A percentile compares a stretch with the other conserved stretches of the same genome.
Conservation (phyloP, 2,888 invertebrate genomes). For the Lucinisca nassula region DNA sequence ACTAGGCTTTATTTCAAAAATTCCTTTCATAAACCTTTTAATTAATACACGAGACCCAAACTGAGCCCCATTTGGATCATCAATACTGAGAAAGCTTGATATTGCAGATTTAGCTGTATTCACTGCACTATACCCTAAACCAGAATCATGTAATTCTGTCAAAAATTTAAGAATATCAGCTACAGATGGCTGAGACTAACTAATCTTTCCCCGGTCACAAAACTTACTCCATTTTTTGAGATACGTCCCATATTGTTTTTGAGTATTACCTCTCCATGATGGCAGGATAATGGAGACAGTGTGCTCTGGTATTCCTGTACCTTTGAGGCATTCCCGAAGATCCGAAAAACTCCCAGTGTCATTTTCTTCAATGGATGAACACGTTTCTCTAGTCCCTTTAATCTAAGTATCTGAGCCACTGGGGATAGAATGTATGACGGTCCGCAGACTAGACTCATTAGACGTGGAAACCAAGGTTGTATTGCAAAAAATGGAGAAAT, state of each 20-base stretch:
- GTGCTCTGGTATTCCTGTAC: constrained; percentile 32
- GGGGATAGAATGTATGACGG: constrained; percentile 23
- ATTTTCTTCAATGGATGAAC: constrained; percentile 23
- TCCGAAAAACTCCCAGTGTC: constrained; percentile 36
- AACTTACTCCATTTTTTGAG: constrained; percentile 53
- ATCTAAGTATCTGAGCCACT: not conserved
- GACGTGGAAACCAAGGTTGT: constrained; percentile 60
- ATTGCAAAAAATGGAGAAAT: constrained; percentile 59
- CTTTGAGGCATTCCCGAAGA: constrained; percentile 44
- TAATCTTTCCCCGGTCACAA: constrained; percentile 40
- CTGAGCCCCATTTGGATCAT: not conserved
- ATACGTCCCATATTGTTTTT: constrained; percentile 56
- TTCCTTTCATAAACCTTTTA: constrained; percentile 62
- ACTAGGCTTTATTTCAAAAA: constrained; percentile 48
- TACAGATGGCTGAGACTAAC: constrained; percentile 57
- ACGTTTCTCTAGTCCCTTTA: not conserved
- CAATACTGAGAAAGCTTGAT: not conserved
- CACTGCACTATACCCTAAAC: constrained; percentile 45
- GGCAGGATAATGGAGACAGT: constrained; percentile 39
- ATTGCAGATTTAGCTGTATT: constrained; percentile 45
- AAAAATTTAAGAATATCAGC: constrained; percentile 34
- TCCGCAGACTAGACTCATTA: constrained; percentile 26
- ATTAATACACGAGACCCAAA: constrained; percentile 30
- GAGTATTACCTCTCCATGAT: constrained; percentile 58
- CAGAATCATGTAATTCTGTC: constrained; percentile 14